Conservation (phyloP, 2,797 vertebrate genomes). For the Gadopsis bispinosus region DNA sequence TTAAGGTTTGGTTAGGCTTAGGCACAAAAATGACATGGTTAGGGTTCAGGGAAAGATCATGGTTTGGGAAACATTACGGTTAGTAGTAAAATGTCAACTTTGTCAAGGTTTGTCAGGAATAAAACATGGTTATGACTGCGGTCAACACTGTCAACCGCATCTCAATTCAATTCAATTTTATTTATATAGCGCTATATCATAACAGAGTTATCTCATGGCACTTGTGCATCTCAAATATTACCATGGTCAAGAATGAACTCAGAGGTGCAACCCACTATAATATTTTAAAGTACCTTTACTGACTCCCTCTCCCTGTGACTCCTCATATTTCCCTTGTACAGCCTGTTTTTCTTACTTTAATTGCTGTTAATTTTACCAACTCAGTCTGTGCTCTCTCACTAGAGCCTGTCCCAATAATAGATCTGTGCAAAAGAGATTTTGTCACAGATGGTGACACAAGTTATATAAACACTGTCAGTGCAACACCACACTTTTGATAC, state of each 20-base stretch:
- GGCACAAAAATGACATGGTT: too few relatives aligned
- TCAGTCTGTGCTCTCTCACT: neutral
- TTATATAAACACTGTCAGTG: neutral
- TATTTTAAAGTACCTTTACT: neutral
- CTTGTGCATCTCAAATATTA: neutral
- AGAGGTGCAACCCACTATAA: neutral
- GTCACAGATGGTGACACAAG: neutral
- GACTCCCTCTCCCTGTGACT: neutral
- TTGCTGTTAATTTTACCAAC: neutral
- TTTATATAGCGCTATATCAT: too few relatives aligned
- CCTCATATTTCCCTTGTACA: neutral
- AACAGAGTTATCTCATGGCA: too few relatives aligned
- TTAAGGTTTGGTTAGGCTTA: neutral
- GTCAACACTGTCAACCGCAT: too few relatives aligned
- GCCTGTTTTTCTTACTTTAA: neutral
- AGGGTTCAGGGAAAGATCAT: neutral
- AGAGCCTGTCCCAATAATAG: constrained; percentile 1
- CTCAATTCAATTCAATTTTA: too few relatives aligned
- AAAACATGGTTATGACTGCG: neutral
- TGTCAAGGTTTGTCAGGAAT: neutral
- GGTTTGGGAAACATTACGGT: neutral
- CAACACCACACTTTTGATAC: neutral
- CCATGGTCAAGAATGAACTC: neutral
- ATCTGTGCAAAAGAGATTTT: neutral
- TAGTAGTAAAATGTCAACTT: neutral